Base-by-base conservation (phyloP, 1,140 invertebrate species). In the Drosophila sechellia region DNA sequence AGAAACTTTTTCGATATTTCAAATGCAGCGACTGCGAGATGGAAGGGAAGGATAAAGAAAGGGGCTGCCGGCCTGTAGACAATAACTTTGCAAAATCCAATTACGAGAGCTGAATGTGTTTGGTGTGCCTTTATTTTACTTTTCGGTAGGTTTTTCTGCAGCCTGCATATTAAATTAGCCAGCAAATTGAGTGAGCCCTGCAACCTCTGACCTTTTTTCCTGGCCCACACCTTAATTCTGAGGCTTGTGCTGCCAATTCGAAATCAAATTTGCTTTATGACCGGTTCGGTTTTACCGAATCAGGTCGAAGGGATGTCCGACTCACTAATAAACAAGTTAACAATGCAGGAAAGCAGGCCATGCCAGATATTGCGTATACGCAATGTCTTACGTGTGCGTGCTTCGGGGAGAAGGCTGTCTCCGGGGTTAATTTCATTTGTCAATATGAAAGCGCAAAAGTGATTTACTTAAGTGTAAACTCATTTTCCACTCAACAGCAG, bases 91-190 rank as follows among this genome's bases (percentile, higher is more conserved):
- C 35, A 64, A 63, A 87, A 87, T 87, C 83, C 84, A 87, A 87
- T 87, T 87, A 83, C 76, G 57, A 55, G 40, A 15, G 39, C 49
- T 68, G 54, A 89, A 53, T 69, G 49, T 65, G 57, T 60, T 57
- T 54, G 55, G 40, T 54, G 48, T 58, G 72, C 58, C 48, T 52
- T 59, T 79, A 52, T 69, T 70, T 70, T 66, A 57, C 55, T 57
- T 63, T 69, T 65, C 42, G 37, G 43, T 66, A 55, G 59, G 50
- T 45, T 52, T 74, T 63, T 68, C 52, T 86, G 79, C 76, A 60
- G 69, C 49, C 74, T 87, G 83, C 84, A 87, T 87, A 89, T 87
- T 89, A 87, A 87, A 87, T 89, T 86, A 85, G 83, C 81, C 74
- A 60, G 78, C 52, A 86, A 86, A 85, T 85, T 85, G 81, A 59